phyloP scores from a whole-genome alignment of 1,140 invertebrate species.

The Chironomus striatipennis region DNA sequence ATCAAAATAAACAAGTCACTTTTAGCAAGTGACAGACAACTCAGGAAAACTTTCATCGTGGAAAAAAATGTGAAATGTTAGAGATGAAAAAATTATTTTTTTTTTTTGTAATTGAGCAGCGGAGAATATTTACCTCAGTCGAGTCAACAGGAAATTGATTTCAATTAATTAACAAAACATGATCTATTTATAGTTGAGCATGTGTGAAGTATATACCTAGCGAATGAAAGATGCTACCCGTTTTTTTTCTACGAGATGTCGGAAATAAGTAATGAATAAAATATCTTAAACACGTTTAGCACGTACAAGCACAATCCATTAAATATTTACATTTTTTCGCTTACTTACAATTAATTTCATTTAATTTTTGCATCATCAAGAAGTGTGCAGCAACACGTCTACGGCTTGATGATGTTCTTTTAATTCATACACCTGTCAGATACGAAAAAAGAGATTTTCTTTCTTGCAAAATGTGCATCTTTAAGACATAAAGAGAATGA shows the following conservation, averaged over 20 bases:
- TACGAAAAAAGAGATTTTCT: too few species aligned
- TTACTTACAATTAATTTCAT: too few species aligned
- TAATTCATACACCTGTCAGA: too few species aligned
- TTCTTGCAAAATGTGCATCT: too few species aligned
- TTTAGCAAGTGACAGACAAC: too few species aligned
- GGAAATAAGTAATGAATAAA: slow-evolving; percentile 19
- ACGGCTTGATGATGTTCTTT: too few species aligned
- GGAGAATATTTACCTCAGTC: slow-evolving; percentile 3
- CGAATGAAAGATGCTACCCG: neutral
- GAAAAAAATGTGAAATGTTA: too few species aligned
- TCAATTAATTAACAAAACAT: slow-evolving; percentile 23
- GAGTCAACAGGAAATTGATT: slow-evolving; percentile 23
- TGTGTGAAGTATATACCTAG: neutral
- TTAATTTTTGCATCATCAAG: too few species aligned
- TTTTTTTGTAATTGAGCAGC: neutral
- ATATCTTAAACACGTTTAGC: slow-evolving; percentile 19
- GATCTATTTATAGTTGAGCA: slow-evolving; percentile 15
- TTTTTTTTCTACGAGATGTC: slow-evolving; percentile 1
- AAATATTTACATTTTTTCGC: neutral
- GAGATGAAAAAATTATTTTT: neutral
- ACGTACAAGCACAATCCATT: slow-evolving; percentile 5
- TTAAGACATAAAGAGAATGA: neutral
- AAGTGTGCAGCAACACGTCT: too few species aligned
- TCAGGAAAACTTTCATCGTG: too few species aligned
- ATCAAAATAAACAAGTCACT: too few species aligned